Evolutionary conservation across 2,797 vertebrate genomes (phyloP).

Genomic region (Rhinichthys osculus): DNA sequence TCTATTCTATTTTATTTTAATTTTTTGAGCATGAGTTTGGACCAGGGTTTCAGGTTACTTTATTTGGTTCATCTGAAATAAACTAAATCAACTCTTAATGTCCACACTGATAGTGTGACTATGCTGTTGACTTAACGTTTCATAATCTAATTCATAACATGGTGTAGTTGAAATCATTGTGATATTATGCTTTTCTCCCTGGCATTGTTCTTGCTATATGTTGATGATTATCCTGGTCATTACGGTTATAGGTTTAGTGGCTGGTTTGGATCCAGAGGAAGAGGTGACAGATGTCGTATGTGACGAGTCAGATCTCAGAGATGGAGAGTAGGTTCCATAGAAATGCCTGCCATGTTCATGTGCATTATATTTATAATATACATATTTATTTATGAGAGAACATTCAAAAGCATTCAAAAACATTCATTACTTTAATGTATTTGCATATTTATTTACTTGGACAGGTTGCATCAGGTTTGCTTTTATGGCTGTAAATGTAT

Average conservation of each 20-base stretch:
- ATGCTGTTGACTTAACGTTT: background rate
- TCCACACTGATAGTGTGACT: background rate
- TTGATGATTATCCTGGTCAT: background rate
- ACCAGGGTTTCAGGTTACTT: background rate
- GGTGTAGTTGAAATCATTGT: slow-evolving; percentile 11
- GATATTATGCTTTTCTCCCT: background rate
- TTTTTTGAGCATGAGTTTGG: background rate
- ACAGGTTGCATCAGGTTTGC: background rate
- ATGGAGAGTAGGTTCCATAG: slow-evolving; percentile 83
- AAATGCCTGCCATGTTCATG: background rate
- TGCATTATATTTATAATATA: background rate
- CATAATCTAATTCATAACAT: background rate
- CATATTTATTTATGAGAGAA: background rate
- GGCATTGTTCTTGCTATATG: background rate
- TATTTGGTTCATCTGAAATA: background rate
- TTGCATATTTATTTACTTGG: background rate
- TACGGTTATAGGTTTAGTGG: slow-evolving; percentile 13
- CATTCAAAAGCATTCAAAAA: background rate
- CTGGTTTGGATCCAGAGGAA: slow-evolving; percentile 67
- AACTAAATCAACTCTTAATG: background rate
- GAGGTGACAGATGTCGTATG: slow-evolving; percentile 76
- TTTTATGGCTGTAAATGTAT: background rate
- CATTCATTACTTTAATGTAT: background rate
- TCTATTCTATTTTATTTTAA: background rate
- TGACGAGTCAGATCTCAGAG: slow-evolving; percentile 77